These are phyloP conservation scores for Simalia tracyae DNA, from an alignment of 2,797 vertebrate genomes.

Conservation along the genomic window DNA sequence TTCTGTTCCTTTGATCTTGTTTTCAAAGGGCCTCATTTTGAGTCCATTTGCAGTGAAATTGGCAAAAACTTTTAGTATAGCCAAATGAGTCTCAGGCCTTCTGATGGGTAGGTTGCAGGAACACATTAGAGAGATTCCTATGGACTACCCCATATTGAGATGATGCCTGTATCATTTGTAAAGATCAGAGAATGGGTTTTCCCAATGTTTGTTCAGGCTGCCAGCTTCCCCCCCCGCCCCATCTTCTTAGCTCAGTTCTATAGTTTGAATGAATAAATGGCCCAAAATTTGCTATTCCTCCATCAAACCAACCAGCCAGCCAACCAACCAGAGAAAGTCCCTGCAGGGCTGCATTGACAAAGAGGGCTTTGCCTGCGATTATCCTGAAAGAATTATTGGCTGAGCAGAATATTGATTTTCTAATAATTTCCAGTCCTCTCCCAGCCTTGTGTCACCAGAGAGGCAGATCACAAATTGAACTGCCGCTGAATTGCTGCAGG, in stretches of 20 bases:
- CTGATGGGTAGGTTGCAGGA: background rate
- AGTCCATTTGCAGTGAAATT: background rate
- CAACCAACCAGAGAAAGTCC: background rate
- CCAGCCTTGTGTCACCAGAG: conserved; percentile 47
- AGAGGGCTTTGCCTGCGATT: background rate
- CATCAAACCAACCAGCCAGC: background rate
- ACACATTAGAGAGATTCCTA: too few species aligned
- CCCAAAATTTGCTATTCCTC: background rate
- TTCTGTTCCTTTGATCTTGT: background rate
- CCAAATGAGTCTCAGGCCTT: background rate
- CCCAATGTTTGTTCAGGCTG: background rate
- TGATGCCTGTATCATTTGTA: background rate
- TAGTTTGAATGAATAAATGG: background rate
- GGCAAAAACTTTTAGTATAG: background rate
- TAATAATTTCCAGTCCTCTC: conserved; percentile 54
- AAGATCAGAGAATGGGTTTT: background rate
- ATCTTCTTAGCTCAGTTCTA: background rate
- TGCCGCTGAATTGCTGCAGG: conserved; percentile 63
- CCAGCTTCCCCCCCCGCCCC: background rate
- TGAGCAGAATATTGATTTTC: conserved; percentile 51
- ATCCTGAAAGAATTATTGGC: conserved; percentile 43
- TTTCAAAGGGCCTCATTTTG: rapidly evolving
- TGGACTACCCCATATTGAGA: background rate
- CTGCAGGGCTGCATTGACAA: background rate
- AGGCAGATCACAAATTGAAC: conserved; percentile 67